These are phyloP conservation scores for Cantharis nigra DNA, from an alignment of 2,888 invertebrate species.

Conservation along the genomic window DNA sequence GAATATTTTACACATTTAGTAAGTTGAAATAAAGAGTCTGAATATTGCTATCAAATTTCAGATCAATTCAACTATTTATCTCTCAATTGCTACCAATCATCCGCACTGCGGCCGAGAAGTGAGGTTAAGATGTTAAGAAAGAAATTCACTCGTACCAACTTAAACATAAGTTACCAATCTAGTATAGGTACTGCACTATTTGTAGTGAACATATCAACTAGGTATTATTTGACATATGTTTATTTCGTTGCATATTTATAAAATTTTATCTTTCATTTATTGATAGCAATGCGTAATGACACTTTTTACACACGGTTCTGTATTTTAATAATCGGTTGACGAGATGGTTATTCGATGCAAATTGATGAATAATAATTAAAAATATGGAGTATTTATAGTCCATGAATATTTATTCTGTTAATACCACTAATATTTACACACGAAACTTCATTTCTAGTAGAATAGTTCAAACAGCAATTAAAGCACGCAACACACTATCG, in stretches of 20 bases:
- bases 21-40: too few species aligned
- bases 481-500: too few species aligned
- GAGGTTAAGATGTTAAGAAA: too few species aligned
- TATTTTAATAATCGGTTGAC: neutral
- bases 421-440: neutral
- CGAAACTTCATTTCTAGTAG: neutral
- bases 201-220: neutral
- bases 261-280: neutral
- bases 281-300: neutral
- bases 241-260: neutral
- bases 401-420: neutral
- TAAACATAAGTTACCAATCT: neutral
- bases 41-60: too few species aligned
- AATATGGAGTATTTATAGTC: neutral
- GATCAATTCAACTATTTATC: too few species aligned
- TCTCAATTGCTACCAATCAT: too few species aligned
- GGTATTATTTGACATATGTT: neutral
- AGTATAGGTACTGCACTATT: too few species aligned
- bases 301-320: neutral
- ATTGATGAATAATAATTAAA: neutral
- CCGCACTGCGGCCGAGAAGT: too few species aligned
- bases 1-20: too few species aligned
- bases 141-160: neutral
- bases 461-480: neutral
- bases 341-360: neutral